Base-by-base conservation (phyloP, 2,888 invertebrate species). In the Rhodophaea formosa region DNA sequence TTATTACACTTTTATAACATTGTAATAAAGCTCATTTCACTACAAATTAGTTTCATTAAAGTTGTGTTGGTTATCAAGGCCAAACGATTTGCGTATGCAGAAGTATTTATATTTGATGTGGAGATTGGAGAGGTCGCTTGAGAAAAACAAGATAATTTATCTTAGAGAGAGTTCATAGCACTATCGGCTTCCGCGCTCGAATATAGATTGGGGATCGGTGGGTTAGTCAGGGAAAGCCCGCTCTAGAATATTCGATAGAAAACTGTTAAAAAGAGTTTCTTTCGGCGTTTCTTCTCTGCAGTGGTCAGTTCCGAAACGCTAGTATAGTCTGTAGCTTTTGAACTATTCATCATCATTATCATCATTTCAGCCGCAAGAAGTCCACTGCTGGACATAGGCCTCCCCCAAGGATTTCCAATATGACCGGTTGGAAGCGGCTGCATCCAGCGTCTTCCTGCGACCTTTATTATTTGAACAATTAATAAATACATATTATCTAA, bases 91-190 rank as follows among this genome's bases (percentile, higher is more conserved):
- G 51, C 51, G 51, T 51, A 51, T 51, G 51, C 51, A 46, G 8
- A 46, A 51, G 51, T 51, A 51, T 51, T 51, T 51, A 35, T 51
- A 35, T 51, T 51, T 35, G 39, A 51, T 51, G 17, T 29, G 2
- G 49, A 32, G 14, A 30, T 12, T 12, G 35, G 23, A 12, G 35
- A 14, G 53, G 52, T 17, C 39, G 39, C 8, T 42, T 53, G 43
- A 29, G 53, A 53, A 53, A 53, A 53, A 53, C 53, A 53, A 53
- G 53, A 43, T 43, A 53, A 43, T 53, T 42, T 53, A 43, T 53
- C 42, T 29, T 23, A 23, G 16, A 35, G 51, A 35, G 51, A 35
- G 51, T 51, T 51, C 51, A 53, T 23, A 53, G 43, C 17, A 43
- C 43, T 29, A n/a, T 23, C 8, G 16, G 43, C 43, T 53, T 53